A percentile compares a stretch with the other conserved stretches of the same genome.
phyloP scores from a whole-genome alignment of 2,888 invertebrate species.

The Eilema caniola region DNA sequence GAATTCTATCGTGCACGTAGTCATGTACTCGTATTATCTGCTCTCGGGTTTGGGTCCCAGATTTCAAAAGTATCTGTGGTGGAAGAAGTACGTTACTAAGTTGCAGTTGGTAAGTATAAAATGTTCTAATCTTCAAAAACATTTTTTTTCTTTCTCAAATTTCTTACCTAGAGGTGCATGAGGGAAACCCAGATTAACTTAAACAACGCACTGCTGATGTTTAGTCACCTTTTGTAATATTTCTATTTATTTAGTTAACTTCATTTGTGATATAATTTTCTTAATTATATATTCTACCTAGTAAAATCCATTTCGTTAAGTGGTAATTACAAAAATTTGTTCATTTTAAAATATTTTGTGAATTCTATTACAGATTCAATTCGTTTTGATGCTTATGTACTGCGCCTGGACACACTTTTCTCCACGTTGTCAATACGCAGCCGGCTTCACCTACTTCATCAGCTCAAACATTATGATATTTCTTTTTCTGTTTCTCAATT shows the following conservation, averaged over 20 bases:
- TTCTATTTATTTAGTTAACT: no score
- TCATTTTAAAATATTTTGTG: not conserved
- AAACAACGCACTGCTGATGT: not conserved
- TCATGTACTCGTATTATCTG: conserved; percentile 95
- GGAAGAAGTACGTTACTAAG: conserved; percentile 95
- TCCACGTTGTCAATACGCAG: conserved; percentile 88
- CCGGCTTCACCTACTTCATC: conserved; percentile 85
- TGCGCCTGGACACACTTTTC: conserved; percentile 85
- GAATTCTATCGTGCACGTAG: conserved; percentile 92
- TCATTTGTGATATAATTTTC: no score
- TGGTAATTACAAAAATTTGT: no score
- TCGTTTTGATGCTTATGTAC: conserved; percentile 89
- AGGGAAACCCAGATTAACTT: not conserved
- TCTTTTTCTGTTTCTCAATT: conserved; percentile 89
- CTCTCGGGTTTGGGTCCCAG: conserved; percentile 92
- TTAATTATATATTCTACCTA: no score
- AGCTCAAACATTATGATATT: conserved; percentile 87
- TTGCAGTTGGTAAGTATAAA: conserved; percentile 90
- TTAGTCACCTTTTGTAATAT: not conserved
- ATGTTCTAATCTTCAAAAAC: no score
- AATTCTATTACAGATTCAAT: conserved; percentile 86
- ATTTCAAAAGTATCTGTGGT: conserved; percentile 93
- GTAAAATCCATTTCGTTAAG: no score
- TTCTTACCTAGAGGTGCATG: not conserved
- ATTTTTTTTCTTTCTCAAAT: not conserved